Conservation (phyloP, 2,797 vertebrate genomes). For the Eleutherodactylus coqui region DNA sequence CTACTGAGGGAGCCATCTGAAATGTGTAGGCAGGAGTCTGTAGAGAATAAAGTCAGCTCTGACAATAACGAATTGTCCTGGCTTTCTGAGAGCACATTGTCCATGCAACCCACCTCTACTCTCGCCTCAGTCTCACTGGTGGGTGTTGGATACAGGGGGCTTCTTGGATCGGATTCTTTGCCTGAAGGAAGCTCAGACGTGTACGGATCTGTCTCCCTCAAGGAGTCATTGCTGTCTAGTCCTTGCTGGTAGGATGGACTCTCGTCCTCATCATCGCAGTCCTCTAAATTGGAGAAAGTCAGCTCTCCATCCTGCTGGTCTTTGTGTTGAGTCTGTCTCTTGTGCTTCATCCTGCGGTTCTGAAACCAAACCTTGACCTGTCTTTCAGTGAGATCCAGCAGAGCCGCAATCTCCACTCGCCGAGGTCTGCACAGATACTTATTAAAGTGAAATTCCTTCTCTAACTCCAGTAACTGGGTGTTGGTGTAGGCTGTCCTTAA, state of each 20-base stretch:
- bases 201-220: constrained; percentile 73
- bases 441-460: constrained; percentile 92
- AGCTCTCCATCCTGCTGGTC: constrained; percentile 82
- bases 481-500: constrained; percentile 89
- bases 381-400: constrained; percentile 86
- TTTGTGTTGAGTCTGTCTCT: constrained; percentile 83
- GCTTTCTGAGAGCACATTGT: constrained; percentile 74
- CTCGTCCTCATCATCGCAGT: constrained; percentile 78
- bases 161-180: constrained; percentile 68
- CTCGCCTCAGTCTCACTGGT: constrained; percentile 69
- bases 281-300: constrained; percentile 66
- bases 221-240: constrained; percentile 76
- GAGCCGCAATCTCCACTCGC: constrained; percentile 85
- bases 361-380: constrained; percentile 93
- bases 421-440: constrained; percentile 87
- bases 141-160: constrained; percentile 70
- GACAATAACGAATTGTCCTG: constrained; percentile 76
- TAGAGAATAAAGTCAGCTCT: constrained; percentile 84
- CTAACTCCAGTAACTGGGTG: constrained; percentile 87
- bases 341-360: constrained; percentile 90
- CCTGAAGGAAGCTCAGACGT: constrained; percentile 62
- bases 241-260: constrained; percentile 76
- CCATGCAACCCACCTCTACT: constrained; percentile 67
- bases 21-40: constrained; percentile 83
- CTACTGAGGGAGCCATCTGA: constrained; percentile 81